Evolutionary conservation across 1,140 invertebrate species (phyloP).

Genomic region (Amphibalanus amphitrite): DNA sequence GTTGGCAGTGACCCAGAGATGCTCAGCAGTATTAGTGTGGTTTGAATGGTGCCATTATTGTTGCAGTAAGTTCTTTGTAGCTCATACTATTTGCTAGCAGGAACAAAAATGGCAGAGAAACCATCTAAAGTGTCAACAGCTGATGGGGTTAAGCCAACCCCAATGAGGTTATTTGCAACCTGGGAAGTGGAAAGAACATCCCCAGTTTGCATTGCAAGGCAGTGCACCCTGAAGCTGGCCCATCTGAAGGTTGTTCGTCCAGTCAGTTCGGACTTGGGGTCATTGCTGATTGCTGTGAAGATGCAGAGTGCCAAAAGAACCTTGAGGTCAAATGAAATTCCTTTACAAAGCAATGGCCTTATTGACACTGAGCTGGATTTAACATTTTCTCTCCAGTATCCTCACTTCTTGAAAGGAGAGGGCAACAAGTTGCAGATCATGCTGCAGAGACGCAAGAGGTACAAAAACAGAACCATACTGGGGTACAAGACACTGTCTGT

Average conservation of each 20-base stretch:
- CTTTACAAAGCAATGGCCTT: conserved; percentile 49
- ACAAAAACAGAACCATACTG: conserved; percentile 93
- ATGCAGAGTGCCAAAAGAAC: conserved; percentile 89
- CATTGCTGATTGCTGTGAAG: conserved; percentile 85
- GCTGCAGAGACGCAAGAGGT: conserved; percentile 85
- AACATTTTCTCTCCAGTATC: conserved; percentile 83
- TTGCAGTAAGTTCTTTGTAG: no score
- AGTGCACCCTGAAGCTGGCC: conserved; percentile 74
- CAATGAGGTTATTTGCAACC: conserved; percentile 91
- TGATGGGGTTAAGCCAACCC: conserved; percentile 50
- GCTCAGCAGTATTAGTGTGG: no score
- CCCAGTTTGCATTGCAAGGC: conserved; percentile 91
- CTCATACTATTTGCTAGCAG: no score
- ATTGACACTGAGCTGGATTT: conserved; percentile 83
- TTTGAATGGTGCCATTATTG: no score
- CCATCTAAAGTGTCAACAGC: no score
- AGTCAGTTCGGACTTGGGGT: conserved; percentile 65
- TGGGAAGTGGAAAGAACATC: conserved; percentile 94
- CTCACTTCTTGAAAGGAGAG: conserved; percentile 92
- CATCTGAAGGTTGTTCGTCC: conserved; percentile 63
- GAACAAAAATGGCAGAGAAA: no score
- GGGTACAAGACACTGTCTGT: conserved; percentile 94
- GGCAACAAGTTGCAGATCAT: conserved; percentile 83
- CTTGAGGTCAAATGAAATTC: conserved; percentile 81
- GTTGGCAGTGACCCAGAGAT: no score